Evolutionary conservation across 2,113 vertebrate species (phyloP).

Genomic region (Dromas ardeola): DNA sequence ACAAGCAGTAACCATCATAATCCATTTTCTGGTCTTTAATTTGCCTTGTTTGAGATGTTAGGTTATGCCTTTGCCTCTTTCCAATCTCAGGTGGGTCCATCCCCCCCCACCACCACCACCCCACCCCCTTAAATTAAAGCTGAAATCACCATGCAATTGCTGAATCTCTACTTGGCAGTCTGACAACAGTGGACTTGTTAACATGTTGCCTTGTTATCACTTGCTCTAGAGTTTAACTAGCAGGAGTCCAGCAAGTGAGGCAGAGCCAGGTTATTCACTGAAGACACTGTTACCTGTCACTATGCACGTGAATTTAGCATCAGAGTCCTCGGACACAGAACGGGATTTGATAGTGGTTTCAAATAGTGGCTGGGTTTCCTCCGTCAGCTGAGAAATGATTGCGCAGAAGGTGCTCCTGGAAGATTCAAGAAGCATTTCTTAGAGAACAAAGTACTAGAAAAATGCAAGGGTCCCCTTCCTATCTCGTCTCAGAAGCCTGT

Average conservation of each 20-base stretch:
- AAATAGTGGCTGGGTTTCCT: conserved; percentile 94
- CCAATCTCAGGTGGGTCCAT: background rate
- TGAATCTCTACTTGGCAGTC: background rate
- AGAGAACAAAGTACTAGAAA: conserved; percentile 42
- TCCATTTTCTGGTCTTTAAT: background rate
- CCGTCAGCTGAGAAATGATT: conserved; percentile 96
- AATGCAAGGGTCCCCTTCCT: background rate
- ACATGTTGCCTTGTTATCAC: background rate
- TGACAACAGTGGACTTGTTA: background rate
- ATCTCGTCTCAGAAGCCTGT: background rate
- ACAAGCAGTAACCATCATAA: background rate
- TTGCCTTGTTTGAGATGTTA: background rate
- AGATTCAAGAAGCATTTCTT: conserved; percentile 71
- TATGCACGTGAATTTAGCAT: conserved; percentile 93
- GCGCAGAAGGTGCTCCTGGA: conserved; percentile 95
- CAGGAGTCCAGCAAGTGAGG: background rate
- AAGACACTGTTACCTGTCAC: conserved; percentile 86
- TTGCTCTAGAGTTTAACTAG: background rate
- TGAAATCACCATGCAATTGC: background rate
- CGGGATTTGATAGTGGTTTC: conserved; percentile 93
- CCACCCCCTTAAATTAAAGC: background rate
- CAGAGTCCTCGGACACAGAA: conserved; percentile 91
- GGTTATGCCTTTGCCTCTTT: background rate
- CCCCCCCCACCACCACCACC: no score
- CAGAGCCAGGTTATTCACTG: background rate